These are phyloP conservation scores for Drosophila navojoa DNA, from an alignment of 1,140 invertebrate species.

Conservation along the genomic window DNA sequence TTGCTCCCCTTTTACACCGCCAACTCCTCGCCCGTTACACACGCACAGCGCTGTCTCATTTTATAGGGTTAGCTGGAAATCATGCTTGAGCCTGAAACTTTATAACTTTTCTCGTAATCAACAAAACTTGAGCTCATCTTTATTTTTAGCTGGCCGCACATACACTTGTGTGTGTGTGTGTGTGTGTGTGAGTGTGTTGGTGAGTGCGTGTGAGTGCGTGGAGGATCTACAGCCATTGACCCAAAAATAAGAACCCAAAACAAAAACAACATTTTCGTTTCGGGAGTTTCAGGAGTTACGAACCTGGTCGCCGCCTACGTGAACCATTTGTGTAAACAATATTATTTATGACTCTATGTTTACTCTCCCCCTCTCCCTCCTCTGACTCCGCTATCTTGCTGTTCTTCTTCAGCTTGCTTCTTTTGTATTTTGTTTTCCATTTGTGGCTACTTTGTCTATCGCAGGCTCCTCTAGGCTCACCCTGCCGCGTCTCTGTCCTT, in stretches of 20 bases:
- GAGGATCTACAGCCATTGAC: slow-evolving; percentile 65
- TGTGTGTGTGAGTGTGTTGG: background rate
- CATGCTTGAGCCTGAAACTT: slow-evolving; percentile 60
- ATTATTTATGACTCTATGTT: slow-evolving; percentile 70
- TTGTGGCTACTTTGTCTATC: slow-evolving; percentile 15
- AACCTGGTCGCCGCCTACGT: slow-evolving; percentile 42
- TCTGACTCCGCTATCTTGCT: slow-evolving; percentile 28
- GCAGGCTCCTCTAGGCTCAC: slow-evolving; percentile 31
- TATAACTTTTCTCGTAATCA: slow-evolving; percentile 76
- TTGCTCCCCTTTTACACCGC: slow-evolving; percentile 67
- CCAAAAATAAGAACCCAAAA: slow-evolving; percentile 50
- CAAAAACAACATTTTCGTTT: slow-evolving; percentile 39
- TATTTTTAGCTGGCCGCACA: slow-evolving; percentile 63
- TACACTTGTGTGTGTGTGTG: background rate
- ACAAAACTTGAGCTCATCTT: slow-evolving; percentile 67
- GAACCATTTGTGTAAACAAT: slow-evolving; percentile 81
- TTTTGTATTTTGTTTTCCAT: slow-evolving; percentile 8
- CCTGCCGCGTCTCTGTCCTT: slow-evolving; percentile 43
- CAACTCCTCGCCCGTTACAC: slow-evolving; percentile 27
- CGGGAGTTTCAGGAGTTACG: slow-evolving; percentile 59
- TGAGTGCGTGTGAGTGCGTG: slow-evolving; percentile 4
- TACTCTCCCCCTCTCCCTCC: slow-evolving; percentile 52
- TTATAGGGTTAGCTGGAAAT: slow-evolving; percentile 63
- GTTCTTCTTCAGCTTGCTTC: background rate
- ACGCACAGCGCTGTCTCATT: slow-evolving; percentile 33